These are phyloP conservation scores for Dexiosoma caninum DNA, from an alignment of 2,888 invertebrate genomes.

Conservation along the genomic window DNA sequence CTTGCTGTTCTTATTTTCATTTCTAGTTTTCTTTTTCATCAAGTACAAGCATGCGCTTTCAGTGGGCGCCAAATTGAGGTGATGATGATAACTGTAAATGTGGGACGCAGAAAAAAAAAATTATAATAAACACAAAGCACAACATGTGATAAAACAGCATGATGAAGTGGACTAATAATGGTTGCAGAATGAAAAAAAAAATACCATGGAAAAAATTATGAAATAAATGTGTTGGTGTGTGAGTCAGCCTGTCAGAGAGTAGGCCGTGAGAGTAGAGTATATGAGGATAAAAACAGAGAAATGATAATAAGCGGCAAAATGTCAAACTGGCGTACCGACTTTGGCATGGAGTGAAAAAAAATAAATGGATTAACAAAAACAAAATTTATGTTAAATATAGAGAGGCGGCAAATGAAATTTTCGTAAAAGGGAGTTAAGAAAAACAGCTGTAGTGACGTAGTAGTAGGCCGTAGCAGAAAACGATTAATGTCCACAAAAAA, in stretches of 20 bases:
- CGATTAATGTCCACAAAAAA: conserved; percentile 2
- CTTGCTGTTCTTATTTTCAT: conserved; percentile 53
- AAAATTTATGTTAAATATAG: conserved; percentile 48
- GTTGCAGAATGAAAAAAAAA: conserved; percentile 27
- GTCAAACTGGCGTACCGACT: conserved; percentile 66
- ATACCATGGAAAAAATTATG: neutral
- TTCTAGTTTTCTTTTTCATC: conserved; percentile 57
- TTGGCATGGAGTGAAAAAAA: neutral
- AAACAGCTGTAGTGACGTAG: conserved; percentile 64
- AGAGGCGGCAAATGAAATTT: conserved; percentile 53
- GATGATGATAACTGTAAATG: conserved; percentile 56
- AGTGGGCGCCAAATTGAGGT: conserved; percentile 61
- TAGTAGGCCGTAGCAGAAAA: conserved; percentile 50
- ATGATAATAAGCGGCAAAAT: conserved; percentile 72
- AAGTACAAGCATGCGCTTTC: conserved; percentile 57
- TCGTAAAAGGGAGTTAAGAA: conserved; percentile 44
- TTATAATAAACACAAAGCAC: conserved; percentile 52
- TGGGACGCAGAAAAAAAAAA: conserved; percentile 54
- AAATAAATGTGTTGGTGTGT: neutral
- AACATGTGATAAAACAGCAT: conserved; percentile 58
- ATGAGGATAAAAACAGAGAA: conserved; percentile 76
- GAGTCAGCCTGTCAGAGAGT: conserved; percentile 26
- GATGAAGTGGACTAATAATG: conserved; percentile 50
- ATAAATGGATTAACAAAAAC: neutral
- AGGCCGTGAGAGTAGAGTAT: conserved; percentile 65